Percentiles rank a stretch among this genome's conserved stretches.
Conservation (phyloP, 2,888 invertebrate species). For the Andrena flavipes region DNA sequence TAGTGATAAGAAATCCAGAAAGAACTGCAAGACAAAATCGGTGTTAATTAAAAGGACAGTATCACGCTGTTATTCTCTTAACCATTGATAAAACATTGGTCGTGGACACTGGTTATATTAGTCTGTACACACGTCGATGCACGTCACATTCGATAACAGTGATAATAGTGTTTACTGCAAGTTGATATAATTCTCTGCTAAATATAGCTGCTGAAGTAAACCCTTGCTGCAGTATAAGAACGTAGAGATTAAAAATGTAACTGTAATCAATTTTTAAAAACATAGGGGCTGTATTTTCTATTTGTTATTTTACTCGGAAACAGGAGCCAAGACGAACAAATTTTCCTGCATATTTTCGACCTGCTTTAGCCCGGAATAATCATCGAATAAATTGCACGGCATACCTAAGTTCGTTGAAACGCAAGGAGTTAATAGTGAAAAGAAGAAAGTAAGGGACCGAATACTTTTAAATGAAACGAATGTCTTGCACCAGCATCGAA, state of each 20-base stretch:
- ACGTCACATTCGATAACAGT: conserved; percentile 23
- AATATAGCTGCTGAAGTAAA: too few species aligned
- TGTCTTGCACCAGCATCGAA: conserved; percentile 23
- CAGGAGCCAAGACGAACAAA: too few species aligned
- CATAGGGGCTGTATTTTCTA: too few species aligned
- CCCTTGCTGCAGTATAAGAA: too few species aligned
- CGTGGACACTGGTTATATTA: conserved; percentile 4
- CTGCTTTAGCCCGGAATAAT: background rate
- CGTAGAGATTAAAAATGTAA: too few species aligned
- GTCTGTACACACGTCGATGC: conserved; percentile 27
- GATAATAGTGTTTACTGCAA: too few species aligned
- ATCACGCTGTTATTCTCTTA: conserved; percentile 25
- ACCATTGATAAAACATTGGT: background rate
- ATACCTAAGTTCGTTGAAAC: conserved; percentile 9
- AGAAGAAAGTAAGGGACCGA: background rate
- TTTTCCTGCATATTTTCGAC: background rate
- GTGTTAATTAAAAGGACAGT: conserved; percentile 9
- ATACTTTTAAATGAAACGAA: conserved; percentile 13
- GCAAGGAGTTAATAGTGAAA: conserved; percentile 4
- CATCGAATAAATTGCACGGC: background rate
- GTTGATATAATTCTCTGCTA: too few species aligned
- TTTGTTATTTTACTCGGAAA: too few species aligned
- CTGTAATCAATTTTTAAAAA: too few species aligned
- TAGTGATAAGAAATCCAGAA: conserved; percentile 29
- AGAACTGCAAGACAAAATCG: conserved; percentile 25